Percentiles rank a stretch among this genome's conserved stretches.
These are phyloP conservation scores for Scylla paramamosain DNA, from an alignment of 1,140 invertebrate genomes.

Conservation along the genomic window DNA sequence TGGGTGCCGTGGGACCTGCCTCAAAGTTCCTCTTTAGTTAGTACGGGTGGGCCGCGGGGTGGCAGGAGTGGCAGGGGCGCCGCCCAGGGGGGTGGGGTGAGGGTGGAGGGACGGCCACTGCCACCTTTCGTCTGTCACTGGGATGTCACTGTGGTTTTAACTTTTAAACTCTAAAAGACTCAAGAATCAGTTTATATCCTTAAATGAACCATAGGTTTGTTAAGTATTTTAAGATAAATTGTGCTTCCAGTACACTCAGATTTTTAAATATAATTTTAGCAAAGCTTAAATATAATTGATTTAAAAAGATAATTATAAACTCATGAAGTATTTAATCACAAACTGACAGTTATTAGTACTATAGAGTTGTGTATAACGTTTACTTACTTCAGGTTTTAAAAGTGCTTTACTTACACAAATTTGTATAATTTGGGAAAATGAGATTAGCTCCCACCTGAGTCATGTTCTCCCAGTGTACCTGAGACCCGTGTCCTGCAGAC, in stretches of 20 bases:
- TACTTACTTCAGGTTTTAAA: conserved; percentile 5
- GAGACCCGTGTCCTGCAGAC: conserved; percentile 9
- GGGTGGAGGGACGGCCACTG: background rate
- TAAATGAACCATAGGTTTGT: background rate
- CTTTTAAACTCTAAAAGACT: background rate
- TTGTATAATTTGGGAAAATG: background rate
- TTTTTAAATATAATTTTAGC: conserved; percentile 25
- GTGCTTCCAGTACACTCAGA: conserved; percentile 3
- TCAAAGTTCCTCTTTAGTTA: conserved; percentile 33
- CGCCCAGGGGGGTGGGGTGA: background rate
- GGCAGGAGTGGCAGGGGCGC: background rate
- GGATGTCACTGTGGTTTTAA: background rate
- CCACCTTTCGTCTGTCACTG: background rate
- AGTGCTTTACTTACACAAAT: background rate
- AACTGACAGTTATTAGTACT: background rate
- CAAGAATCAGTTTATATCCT: background rate
- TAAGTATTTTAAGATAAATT: conserved; percentile 7
- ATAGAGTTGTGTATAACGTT: background rate
- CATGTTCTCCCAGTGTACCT: conserved; percentile 1
- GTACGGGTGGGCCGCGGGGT: background rate
- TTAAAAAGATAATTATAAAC: background rate
- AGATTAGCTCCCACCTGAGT: background rate
- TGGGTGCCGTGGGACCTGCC: background rate
- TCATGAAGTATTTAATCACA: background rate
- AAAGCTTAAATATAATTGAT: conserved; percentile 16